phyloP scores from a whole-genome alignment of 2,113 vertebrate genomes.

The Ophthalmolycus amberensis region DNA sequence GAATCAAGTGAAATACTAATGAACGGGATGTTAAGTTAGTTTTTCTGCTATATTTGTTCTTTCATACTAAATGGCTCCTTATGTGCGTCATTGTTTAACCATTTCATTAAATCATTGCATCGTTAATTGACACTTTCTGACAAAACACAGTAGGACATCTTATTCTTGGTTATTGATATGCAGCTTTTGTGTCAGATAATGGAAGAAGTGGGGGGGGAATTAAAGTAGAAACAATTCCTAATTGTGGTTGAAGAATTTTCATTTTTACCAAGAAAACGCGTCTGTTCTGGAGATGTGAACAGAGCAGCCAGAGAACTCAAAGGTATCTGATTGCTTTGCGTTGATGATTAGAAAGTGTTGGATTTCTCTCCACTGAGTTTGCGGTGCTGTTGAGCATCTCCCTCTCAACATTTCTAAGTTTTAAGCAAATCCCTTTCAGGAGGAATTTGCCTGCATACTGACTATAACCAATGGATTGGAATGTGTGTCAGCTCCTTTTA shows the following conservation, averaged over 20 bases:
- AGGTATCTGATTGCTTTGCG: neutral
- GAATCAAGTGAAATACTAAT: neutral
- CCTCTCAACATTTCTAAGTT: slow-evolving; percentile 29
- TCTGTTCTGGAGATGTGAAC: neutral
- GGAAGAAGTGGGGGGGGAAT: neutral
- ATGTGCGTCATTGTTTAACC: neutral
- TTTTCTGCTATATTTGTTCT: slow-evolving; percentile 23
- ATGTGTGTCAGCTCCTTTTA: slow-evolving; percentile 78
- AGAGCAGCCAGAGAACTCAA: neutral
- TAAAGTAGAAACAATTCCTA: neutral
- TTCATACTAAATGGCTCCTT: neutral
- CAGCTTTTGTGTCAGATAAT: slow-evolving; percentile 12
- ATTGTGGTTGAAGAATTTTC: slow-evolving; percentile 6
- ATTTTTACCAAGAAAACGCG: neutral
- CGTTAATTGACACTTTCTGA: neutral
- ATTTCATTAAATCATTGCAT: neutral
- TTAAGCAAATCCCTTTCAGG: slow-evolving; percentile 54
- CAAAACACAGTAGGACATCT: slow-evolving; percentile 3
- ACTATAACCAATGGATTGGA: slow-evolving; percentile 69
- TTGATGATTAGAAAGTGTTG: slow-evolving; percentile 5
- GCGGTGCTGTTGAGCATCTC: neutral
- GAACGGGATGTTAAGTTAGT: slow-evolving; percentile 16
- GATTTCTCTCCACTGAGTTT: slow-evolving; percentile 14
- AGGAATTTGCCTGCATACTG: slow-evolving; percentile 44
- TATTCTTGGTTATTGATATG: slow-evolving; percentile 21